Evolutionary conservation across 2,888 invertebrate species (phyloP).

Genomic region (Thelaira solivaga): DNA sequence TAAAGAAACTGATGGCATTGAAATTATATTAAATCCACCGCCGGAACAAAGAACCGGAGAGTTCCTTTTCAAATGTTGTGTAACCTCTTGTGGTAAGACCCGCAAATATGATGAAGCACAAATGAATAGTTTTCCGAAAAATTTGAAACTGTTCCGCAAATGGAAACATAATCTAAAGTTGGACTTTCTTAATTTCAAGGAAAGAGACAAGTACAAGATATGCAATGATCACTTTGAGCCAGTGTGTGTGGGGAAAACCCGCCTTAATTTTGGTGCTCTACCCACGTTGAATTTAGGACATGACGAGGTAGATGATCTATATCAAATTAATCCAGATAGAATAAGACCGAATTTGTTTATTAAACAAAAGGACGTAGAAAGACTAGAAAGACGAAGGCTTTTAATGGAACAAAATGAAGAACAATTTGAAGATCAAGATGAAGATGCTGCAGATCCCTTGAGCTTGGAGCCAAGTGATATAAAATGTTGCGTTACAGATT

Average conservation of each 20-base stretch:
- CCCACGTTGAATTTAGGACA: conserved; percentile 71
- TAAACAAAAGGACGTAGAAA: conserved; percentile 59
- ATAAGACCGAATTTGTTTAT: conserved; percentile 44
- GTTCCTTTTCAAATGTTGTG: conserved; percentile 70
- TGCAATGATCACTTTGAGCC: conserved; percentile 72
- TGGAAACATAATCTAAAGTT: conserved; percentile 72
- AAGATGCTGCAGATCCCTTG: conserved; percentile 45
- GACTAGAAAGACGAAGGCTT: conserved; percentile 25
- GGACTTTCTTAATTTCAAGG: conserved; percentile 69
- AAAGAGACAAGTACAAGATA: conserved; percentile 73
- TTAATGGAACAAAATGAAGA: conserved; percentile 48
- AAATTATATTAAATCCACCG: conserved; percentile 69
- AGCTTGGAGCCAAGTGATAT: conserved; percentile 32
- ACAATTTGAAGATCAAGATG: conserved; percentile 56
- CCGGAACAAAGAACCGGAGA: conserved; percentile 70
- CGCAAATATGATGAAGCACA: conserved; percentile 73
- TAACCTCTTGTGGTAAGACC: conserved; percentile 71
- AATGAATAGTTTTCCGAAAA: conserved; percentile 73
- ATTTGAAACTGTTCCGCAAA: conserved; percentile 66
- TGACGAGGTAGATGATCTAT: conserved; percentile 68
- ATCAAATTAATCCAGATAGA: conserved; percentile 67
- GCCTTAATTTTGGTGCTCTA: conserved; percentile 69
- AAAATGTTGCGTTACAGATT: conserved; percentile 49
- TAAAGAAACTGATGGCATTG: conserved; percentile 68
- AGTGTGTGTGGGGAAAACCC: conserved; percentile 71